Base-by-base conservation (phyloP, 2,113 vertebrate genomes). In the Oplegnathus fasciatus region DNA sequence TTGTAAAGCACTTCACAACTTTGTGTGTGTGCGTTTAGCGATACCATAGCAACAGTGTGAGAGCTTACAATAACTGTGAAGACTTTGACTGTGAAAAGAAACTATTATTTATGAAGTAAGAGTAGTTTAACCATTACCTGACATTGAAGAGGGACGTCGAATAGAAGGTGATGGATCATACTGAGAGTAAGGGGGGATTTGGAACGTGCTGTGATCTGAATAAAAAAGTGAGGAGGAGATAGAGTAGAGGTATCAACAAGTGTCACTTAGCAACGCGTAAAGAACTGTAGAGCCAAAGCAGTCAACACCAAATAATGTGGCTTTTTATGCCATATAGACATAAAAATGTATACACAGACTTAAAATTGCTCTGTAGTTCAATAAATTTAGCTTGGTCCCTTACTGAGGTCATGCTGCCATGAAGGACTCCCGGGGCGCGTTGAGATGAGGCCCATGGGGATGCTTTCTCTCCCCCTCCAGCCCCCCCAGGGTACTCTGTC, bases 401-500 rank as follows among this genome's bases (percentile, higher is more conserved):
- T 37, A 94, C 94, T 79, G 77, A 64, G 50, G 28, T 87, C 82
- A 50, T 90, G 76, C 22, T 89, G 91, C 70, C 74, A 76, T 22
- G 78, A 67, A 18, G 84, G 75, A 42, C 80, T 85, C 64, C 71
- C 74, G 0, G 80, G 44, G 10, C 3, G 81, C 0, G 77, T 65
- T 50, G 92, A 67, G 34, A 93, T 66, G 52, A 44, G 72, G 15
- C 64, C 85, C 93, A 95, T 91, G 26, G 93, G 86, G 57, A 95
- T 78, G 84, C 37, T 92, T 40, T 92, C 81, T 24, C 57, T 67
- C 20, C 83, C 83, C 80, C 89, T 89, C 93, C 89, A 87, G 10
- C 86, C 70, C 24, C 62, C 85, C 86, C 83, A 70, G 3, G 87
- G 80, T 40, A 57, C 85, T 58, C 84, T 75, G 30, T 3, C 65